Base-by-base conservation (phyloP, 2,888 invertebrate species). In the Amphipoea lucens region DNA sequence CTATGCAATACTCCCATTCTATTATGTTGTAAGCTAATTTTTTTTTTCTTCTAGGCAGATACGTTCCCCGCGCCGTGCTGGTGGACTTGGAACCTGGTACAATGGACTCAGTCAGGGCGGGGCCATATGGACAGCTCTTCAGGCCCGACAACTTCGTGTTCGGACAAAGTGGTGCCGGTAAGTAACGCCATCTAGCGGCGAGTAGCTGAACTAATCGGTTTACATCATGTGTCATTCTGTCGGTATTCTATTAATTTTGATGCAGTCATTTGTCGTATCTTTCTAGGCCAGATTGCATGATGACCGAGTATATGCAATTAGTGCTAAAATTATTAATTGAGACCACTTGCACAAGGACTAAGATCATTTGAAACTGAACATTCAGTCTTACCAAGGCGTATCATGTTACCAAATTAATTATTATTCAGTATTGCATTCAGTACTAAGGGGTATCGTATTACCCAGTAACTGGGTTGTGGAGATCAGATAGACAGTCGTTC, bases 11-110 rank as follows among this genome's bases (percentile, higher is more conserved):
- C 9, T 29, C 1, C 17, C 17, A 29, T 48, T 68, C 1, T 29
- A 20, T 11, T 20, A 40, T 23, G 20, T 9, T 36, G 20, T 48
- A 11, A 42, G 4, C 29, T 23, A n/a, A 60, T 17, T 40, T 71
- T 40, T 60, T 17, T 14, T 29, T 63, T 67, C 71, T 90, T 89
- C 0, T 84, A 94, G 98, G 97, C 29, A 98, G 98, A 95, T 99
- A 98, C 94, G 99, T 99, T 2, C 99, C 99, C 0, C 97, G 99
- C 36, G 98, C 99, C 0, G 98, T 99, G 48, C 96, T 99, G 76
- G 98, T 99, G 81, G 99, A 99, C 94, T 94, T 99, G 91, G 99
- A 99, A 95, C 98, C 98, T 0, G 98, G 98, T 4, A 99, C 99
- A 60, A 98, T 99, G 98, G 99, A 99, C 94, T 97, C 98, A 0